These are phyloP conservation scores for Lathamus discolor DNA, from an alignment of 2,113 vertebrate genomes.

Conservation along the genomic window DNA sequence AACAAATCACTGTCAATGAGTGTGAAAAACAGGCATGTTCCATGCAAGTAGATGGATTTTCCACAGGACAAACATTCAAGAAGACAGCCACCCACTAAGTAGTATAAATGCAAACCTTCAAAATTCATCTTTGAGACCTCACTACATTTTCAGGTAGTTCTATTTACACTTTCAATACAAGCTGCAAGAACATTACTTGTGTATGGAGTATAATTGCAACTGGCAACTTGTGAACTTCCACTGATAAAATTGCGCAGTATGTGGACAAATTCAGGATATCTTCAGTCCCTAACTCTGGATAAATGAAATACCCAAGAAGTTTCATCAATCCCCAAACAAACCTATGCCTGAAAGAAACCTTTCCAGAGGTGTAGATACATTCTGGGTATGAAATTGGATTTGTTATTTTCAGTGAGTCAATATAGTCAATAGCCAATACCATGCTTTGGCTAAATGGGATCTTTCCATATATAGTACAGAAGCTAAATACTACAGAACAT, in stretches of 20 bases:
- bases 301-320: not conserved
- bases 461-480: not conserved
- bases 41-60: rapidly evolving
- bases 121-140: not conserved
- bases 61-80: not conserved
- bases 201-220: not conserved
- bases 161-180: not conserved
- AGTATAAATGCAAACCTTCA: not conserved
- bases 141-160: not conserved
- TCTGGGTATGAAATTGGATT: not conserved
- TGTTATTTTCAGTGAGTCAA: not conserved
- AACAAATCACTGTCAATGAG: not conserved
- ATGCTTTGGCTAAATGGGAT: not conserved
- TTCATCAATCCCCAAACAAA: not conserved
- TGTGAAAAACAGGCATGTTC: not conserved
- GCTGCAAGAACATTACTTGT: not conserved
- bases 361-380: not conserved
- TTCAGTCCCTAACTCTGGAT: not conserved
- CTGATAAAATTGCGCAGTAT: rapidly evolving
- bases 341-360: not conserved
- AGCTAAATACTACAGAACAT: not conserved
- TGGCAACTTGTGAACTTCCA: not conserved
- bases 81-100: rapidly evolving
- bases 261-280: not conserved
- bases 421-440: not conserved